Evolutionary conservation across 1,140 invertebrate genomes (phyloP).

Genomic region (Drosophila melanica): DNA sequence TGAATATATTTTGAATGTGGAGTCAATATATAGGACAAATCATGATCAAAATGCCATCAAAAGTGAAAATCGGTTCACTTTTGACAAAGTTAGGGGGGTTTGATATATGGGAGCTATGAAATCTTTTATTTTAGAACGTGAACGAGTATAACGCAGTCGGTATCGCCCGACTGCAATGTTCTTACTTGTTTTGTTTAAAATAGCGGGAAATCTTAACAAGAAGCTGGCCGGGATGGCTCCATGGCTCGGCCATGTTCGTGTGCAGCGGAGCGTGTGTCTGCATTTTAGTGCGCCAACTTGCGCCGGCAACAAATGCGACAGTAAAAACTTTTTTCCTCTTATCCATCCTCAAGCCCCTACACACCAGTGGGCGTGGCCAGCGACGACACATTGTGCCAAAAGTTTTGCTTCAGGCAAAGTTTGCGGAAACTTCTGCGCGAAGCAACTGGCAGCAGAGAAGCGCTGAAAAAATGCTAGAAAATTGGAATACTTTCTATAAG

Average conservation of each 20-base stretch:
- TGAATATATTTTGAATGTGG: no score
- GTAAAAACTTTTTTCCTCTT: constrained; percentile 65
- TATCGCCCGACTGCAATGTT: no score
- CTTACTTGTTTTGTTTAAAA: constrained; percentile 73
- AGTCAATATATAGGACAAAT: no score
- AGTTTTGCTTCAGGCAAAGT: constrained; percentile 57
- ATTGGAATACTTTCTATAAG: constrained; percentile 75
- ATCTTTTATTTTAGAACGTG: no score
- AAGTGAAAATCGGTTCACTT: no score
- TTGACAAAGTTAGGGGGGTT: no score
- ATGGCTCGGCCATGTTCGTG: constrained; percentile 19
- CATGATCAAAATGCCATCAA: no score
- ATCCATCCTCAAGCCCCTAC: not conserved
- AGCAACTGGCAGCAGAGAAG: constrained; percentile 45
- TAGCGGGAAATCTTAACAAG: constrained; percentile 46
- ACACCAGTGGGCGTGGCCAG: constrained; percentile 38
- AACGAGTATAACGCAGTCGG: no score
- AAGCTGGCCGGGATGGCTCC: constrained; percentile 37
- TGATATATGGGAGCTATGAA: no score
- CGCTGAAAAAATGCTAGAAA: constrained; percentile 64
- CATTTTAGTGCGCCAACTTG: constrained; percentile 64
- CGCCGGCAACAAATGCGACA: constrained; percentile 70
- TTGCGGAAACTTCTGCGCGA: constrained; percentile 51
- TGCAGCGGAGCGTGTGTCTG: constrained; percentile 48
- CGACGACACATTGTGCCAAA: constrained; percentile 72